Evolutionary conservation across 2,888 invertebrate species (phyloP).

Genomic region (Spatulosminthurus flaviceps): DNA sequence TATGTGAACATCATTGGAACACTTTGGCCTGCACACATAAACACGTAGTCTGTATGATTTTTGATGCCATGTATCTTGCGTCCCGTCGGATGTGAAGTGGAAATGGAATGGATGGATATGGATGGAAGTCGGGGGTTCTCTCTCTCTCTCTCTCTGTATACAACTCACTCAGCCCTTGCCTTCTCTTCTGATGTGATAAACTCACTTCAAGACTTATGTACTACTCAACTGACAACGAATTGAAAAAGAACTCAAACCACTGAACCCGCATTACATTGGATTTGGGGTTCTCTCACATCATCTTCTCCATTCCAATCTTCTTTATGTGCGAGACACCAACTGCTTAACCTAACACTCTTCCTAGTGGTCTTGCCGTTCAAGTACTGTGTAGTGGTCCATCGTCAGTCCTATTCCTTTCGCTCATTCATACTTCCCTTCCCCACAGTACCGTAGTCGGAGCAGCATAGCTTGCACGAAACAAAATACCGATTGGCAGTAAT

Average conservation of each 20-base stretch:
- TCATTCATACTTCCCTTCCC: slow-evolving; percentile 5
- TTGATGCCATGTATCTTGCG: slow-evolving; percentile 17
- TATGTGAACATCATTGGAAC: background rate
- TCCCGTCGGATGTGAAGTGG: slow-evolving; percentile 30
- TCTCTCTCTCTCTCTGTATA: slow-evolving; percentile 1
- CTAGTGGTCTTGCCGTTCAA: slow-evolving; percentile 33
- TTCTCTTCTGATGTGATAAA: slow-evolving; percentile 27
- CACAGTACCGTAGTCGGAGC: background rate
- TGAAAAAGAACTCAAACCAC: slow-evolving; percentile 33
- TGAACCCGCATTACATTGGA: slow-evolving; percentile 39
- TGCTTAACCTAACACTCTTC: slow-evolving; percentile 41
- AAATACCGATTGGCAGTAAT: too few species aligned
- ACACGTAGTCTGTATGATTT: background rate
- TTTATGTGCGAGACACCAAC: slow-evolving; percentile 23
- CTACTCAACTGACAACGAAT: slow-evolving; percentile 27
- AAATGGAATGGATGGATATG: slow-evolving; percentile 32
- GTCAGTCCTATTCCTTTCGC: background rate
- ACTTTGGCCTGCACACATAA: background rate
- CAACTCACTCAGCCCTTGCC: background rate
- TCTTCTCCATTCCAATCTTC: slow-evolving; percentile 18
- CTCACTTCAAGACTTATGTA: slow-evolving; percentile 35
- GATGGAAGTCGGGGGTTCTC: slow-evolving; percentile 35
- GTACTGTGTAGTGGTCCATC: slow-evolving; percentile 18
- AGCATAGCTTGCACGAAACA: too few species aligned
- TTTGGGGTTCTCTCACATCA: slow-evolving; percentile 20